phyloP scores from a whole-genome alignment of 2,113 vertebrate genomes.

The Neofelis nebulosa region DNA sequence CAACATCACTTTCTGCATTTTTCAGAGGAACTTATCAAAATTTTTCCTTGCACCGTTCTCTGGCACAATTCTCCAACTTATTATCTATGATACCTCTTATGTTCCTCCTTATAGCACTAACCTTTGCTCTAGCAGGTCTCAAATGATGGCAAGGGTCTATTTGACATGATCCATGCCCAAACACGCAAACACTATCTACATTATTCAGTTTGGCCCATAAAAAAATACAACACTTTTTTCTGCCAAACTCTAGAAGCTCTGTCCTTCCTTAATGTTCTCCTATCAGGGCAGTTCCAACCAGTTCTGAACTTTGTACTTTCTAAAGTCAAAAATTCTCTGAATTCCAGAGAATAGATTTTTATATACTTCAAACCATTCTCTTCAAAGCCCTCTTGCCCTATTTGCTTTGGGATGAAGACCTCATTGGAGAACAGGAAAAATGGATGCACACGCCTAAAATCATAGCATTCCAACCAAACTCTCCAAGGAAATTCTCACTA shows the following conservation, averaged over 20 bases:
- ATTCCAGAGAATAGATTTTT: background rate
- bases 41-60: background rate
- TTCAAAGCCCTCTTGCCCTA: background rate
- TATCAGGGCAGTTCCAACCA: background rate
- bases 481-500: background rate
- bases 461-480: background rate
- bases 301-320: background rate
- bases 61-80: background rate
- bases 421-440: background rate
- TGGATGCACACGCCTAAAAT: background rate
- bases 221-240: background rate
- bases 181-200: background rate
- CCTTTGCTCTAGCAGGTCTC: background rate
- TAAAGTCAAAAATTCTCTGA: background rate
- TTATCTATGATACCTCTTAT: background rate
- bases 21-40: background rate
- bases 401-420: background rate
- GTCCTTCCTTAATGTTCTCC: background rate
- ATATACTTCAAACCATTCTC: background rate
- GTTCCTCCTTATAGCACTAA: background rate
- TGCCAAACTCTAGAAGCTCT: background rate
- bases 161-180: background rate
- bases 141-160: background rate
- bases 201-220: background rate
- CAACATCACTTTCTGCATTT: background rate